Conservation (phyloP, 1,140 invertebrate genomes). For the Micrasema longulum region DNA sequence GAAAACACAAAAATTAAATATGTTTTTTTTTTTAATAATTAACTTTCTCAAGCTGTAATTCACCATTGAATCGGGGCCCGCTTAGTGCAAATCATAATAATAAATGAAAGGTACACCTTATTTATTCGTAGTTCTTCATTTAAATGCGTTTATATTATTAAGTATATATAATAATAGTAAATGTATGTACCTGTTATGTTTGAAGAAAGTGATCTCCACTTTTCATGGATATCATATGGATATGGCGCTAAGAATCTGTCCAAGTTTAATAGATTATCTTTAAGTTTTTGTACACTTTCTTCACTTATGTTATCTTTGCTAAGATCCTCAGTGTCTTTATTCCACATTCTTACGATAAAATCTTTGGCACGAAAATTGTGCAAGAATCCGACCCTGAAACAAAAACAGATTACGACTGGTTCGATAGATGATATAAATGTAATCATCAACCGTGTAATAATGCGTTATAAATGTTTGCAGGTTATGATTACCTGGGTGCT, state of each 20-base stretch:
- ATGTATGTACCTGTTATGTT: constrained; percentile 72
- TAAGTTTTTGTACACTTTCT: constrained; percentile 72
- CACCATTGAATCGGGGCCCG: no score
- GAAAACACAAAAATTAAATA: no score
- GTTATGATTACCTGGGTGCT: constrained; percentile 59
- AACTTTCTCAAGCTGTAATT: no score
- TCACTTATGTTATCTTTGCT: constrained; percentile 71
- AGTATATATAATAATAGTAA: neutral
- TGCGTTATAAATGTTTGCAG: no score
- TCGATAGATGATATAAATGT: no score
- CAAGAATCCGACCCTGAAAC: constrained; percentile 88
- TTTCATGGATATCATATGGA: constrained; percentile 88
- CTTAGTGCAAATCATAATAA: no score
- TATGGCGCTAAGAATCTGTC: constrained; percentile 90
- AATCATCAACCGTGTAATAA: no score
- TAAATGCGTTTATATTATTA: no score
- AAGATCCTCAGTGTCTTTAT: constrained; percentile 77
- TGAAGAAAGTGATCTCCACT: constrained; percentile 87
- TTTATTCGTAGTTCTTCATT: no score
- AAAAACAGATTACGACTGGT: constrained; percentile 31
- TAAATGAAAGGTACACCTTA: no score
- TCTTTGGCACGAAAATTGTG: constrained; percentile 87
- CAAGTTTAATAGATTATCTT: constrained; percentile 80
- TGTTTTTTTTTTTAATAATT: no score
- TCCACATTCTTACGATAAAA: constrained; percentile 90